These are phyloP conservation scores for Vannuccia rotundouncinata DNA, from an alignment of 2,888 invertebrate genomes.

Conservation along the genomic window DNA sequence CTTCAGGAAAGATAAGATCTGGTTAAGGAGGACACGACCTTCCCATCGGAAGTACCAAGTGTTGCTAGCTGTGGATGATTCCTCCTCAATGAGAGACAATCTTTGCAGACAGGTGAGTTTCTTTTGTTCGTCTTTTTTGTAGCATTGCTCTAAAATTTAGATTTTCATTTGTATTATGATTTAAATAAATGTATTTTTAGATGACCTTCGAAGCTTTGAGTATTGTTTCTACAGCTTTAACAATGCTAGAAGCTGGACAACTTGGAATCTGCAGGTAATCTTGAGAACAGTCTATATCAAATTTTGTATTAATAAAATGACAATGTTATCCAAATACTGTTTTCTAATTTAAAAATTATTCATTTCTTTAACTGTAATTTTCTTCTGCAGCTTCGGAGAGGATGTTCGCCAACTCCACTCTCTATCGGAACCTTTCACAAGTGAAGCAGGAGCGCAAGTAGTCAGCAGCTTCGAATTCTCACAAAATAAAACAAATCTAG, in stretches of 20 bases:
- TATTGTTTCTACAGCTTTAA: conserved; percentile 76
- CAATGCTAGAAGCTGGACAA: conserved; percentile 85
- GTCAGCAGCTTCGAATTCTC: conserved; percentile 1
- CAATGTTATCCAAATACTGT: no score
- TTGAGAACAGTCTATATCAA: no score
- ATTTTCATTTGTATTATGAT: no score
- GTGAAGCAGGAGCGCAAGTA: not conserved
- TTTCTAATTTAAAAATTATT: no score
- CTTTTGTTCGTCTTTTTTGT: no score
- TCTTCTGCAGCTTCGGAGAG: conserved; percentile 62
- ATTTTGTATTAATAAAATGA: no score
- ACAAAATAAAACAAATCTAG: no score
- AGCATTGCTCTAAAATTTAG: no score
- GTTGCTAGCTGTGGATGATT: conserved; percentile 90
- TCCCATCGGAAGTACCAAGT: conserved; percentile 92
- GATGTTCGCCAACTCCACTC: conserved; percentile 74
- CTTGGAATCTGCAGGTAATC: no score
- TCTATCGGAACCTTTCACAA: conserved; percentile 61
- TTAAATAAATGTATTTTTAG: no score
- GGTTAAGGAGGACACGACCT: conserved; percentile 88
- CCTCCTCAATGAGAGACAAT: conserved; percentile 64
- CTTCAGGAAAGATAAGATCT: conserved; percentile 97
- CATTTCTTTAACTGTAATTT: no score
- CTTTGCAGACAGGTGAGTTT: conserved; percentile 63
- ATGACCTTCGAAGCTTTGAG: conserved; percentile 90